These are phyloP conservation scores for Gyrodactylus bullatarudis DNA, from an alignment of 1,140 invertebrate genomes.

Conservation along the genomic window DNA sequence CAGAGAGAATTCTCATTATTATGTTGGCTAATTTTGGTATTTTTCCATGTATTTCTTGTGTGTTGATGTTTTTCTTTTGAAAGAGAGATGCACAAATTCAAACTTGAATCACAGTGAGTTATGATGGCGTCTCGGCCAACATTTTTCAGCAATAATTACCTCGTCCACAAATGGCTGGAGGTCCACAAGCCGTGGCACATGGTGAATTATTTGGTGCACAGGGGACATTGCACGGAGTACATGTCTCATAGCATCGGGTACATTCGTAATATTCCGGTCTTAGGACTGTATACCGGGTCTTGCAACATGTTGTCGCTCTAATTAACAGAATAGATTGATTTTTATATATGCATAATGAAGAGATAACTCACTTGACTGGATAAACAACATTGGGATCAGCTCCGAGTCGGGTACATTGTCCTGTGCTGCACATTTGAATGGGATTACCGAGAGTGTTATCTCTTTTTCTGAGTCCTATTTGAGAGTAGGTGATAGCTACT, in stretches of 20 bases:
- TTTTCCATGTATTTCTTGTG: no score
- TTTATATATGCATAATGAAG: no score
- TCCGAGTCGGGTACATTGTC: background rate
- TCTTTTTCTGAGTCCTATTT: no score
- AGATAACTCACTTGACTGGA: background rate
- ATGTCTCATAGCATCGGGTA: background rate
- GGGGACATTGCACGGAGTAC: background rate
- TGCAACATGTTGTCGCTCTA: background rate
- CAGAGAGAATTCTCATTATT: no score
- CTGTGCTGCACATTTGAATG: background rate
- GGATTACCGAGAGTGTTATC: no score
- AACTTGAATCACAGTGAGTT: no score
- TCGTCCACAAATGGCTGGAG: background rate
- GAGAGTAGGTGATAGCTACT: no score
- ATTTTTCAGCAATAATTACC: background rate
- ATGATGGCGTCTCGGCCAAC: no score
- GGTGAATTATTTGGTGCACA: background rate
- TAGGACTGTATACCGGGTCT: background rate
- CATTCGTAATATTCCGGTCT: background rate
- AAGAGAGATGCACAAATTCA: no score
- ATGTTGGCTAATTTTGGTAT: no score
- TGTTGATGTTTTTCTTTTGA: no score
- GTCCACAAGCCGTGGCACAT: background rate
- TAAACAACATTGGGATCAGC: background rate
- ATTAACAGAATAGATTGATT: no score